Conservation (phyloP, 1,140 invertebrate genomes). For the Papilio aristodemus region DNA sequence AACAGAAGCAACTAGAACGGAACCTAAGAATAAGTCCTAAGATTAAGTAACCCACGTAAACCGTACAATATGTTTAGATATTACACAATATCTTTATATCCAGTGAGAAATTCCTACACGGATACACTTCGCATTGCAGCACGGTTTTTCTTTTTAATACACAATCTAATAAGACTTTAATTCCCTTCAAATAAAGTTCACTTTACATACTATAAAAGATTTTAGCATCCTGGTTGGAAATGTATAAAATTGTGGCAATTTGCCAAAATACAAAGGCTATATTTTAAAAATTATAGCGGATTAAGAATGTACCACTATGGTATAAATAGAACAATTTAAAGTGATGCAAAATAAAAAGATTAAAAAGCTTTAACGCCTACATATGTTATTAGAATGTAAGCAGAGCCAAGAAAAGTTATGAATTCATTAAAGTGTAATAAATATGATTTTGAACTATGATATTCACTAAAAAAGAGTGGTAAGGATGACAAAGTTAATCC, state of each 20-base stretch:
- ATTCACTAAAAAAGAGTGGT: too few species aligned
- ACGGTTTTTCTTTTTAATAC: not conserved
- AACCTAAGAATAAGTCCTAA: constrained; percentile 33
- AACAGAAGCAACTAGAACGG: constrained; percentile 29
- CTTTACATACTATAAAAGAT: not conserved
- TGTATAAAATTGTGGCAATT: not conserved
- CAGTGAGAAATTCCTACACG: not conserved
- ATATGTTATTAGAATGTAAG: too few species aligned
- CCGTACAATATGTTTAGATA: constrained; percentile 1
- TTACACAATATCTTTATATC: constrained; percentile 16
- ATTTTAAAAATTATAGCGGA: not conserved
- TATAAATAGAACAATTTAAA: too few species aligned
- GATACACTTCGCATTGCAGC: not conserved
- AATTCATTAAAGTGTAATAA: too few species aligned
- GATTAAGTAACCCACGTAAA: constrained; percentile 29
- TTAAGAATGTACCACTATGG: too few species aligned
- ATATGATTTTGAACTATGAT: too few species aligned
- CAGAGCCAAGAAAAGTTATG: too few species aligned
- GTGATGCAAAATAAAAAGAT: too few species aligned
- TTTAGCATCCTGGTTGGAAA: not conserved
- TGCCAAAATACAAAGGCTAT: not conserved
- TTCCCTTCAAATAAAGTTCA: not conserved
- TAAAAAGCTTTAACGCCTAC: too few species aligned
- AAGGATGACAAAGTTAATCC: too few species aligned
- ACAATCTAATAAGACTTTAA: not conserved